Percentiles rank a stretch among this genome's conserved stretches.
phyloP scores from a whole-genome alignment of 1,140 invertebrate species.

The Euwallacea fornicatus region DNA sequence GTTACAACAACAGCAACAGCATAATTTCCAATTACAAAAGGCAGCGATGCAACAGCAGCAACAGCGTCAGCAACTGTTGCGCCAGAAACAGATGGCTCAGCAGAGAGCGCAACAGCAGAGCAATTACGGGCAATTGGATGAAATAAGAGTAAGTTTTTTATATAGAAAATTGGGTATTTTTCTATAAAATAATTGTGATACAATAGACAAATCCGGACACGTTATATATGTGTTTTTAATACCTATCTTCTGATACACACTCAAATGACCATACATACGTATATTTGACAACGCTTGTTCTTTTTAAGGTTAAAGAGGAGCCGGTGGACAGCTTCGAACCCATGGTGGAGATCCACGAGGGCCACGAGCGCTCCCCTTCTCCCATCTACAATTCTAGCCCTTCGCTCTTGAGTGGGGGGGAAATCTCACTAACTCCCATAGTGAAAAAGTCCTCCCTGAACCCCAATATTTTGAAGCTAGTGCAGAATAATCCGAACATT shows the following conservation, averaged over 20 bases:
- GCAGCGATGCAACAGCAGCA: constrained; percentile 21
- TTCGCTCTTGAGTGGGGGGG: constrained; percentile 37
- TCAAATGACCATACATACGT: no score
- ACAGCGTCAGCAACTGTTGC: constrained; percentile 21
- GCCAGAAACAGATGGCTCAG: constrained; percentile 17
- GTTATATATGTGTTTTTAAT: no score
- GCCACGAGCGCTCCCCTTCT: constrained; percentile 31
- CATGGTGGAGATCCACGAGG: constrained; percentile 51
- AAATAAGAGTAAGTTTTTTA: constrained; percentile 25
- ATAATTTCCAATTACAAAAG: constrained; percentile 22
- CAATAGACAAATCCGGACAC: no score
- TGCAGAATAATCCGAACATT: constrained; percentile 51
- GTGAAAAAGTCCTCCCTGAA: constrained; percentile 46
- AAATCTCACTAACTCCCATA: constrained; percentile 50
- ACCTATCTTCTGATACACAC: no score
- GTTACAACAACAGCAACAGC: constrained; percentile 32
- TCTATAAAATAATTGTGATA: background rate
- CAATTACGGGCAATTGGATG: constrained; percentile 31
- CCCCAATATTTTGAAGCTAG: constrained; percentile 49
- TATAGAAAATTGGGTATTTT: constrained; percentile 1
- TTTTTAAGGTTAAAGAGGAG: constrained; percentile 45
- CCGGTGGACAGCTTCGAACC: constrained; percentile 48
- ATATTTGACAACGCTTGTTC: no score
- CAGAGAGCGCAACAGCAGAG: constrained; percentile 19
- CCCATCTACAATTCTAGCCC: constrained; percentile 9